Conservation (phyloP, 2,113 vertebrate species). For the Crotalus tigris region DNA sequence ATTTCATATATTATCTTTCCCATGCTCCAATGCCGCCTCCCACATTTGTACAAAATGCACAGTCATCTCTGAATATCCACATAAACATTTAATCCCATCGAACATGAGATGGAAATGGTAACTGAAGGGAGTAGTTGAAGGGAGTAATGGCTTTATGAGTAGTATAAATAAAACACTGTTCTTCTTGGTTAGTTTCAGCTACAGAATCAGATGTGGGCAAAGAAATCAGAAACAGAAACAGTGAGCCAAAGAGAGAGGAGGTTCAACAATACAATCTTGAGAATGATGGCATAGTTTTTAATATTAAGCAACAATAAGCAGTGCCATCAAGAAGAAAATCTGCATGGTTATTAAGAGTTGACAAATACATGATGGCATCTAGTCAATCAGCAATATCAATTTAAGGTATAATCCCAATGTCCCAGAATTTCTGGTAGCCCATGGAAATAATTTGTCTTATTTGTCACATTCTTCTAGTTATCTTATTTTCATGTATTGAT, state of each 20-base stretch:
- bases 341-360: too few relatives aligned
- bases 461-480: background rate
- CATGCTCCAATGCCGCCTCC: too few relatives aligned
- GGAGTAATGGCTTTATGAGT: background rate
- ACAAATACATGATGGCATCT: too few relatives aligned
- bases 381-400: too few relatives aligned
- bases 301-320: background rate
- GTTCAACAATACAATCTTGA: background rate
- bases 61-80: background rate
- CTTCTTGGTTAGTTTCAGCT: background rate
- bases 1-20: too few relatives aligned
- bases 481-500: background rate
- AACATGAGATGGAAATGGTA: background rate
- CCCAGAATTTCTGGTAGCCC: background rate
- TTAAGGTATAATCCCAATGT: background rate
- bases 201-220: background rate
- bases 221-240: background rate
- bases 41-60: background rate
- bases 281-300: background rate
- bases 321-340: background rate
- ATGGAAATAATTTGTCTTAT: background rate
- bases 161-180: background rate
- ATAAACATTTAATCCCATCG: background rate
- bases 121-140: background rate
- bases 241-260: background rate